These are phyloP conservation scores for Melanchra persicariae DNA, from an alignment of 2,888 invertebrate species.

Conservation along the genomic window DNA sequence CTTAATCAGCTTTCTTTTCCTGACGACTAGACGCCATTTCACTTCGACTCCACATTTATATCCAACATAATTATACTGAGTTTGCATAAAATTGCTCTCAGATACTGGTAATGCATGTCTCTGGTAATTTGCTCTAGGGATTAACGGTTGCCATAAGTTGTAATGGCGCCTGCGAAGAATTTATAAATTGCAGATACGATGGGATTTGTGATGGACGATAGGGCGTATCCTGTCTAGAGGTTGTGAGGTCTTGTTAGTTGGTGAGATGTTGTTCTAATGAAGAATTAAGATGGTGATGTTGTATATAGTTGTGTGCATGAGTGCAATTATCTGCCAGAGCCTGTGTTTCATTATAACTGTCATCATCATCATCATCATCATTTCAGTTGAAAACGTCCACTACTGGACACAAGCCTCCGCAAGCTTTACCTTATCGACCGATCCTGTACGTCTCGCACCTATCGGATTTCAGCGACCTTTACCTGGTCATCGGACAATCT, in stretches of 20 bases:
- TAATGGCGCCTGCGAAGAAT: constrained; percentile 49
- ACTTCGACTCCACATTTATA: constrained; percentile 46
- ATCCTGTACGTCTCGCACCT: too few species aligned
- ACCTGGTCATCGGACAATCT: too few species aligned
- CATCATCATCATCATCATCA: too few species aligned
- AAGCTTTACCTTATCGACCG: too few species aligned
- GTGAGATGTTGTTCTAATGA: neutral
- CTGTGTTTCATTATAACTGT: too few species aligned
- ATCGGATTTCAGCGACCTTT: too few species aligned
- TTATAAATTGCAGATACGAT: constrained; percentile 24
- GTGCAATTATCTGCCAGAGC: neutral
- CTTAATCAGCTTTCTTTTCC: constrained; percentile 60
- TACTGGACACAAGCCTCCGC: too few species aligned
- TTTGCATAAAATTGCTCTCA: constrained; percentile 54
- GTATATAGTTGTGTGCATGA: neutral
- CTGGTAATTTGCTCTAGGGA: constrained; percentile 36
- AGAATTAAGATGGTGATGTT: neutral
- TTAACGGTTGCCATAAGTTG: constrained; percentile 48
- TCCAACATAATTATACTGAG: constrained; percentile 48
- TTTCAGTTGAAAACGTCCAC: too few species aligned
- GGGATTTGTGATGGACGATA: constrained; percentile 7
- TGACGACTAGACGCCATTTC: constrained; percentile 49
- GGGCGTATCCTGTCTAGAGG: constrained; percentile 10
- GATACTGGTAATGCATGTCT: constrained; percentile 42
- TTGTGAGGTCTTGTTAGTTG: neutral